Base-by-base conservation (phyloP, 2,797 vertebrate genomes). In the Ctenopoma multispine region DNA sequence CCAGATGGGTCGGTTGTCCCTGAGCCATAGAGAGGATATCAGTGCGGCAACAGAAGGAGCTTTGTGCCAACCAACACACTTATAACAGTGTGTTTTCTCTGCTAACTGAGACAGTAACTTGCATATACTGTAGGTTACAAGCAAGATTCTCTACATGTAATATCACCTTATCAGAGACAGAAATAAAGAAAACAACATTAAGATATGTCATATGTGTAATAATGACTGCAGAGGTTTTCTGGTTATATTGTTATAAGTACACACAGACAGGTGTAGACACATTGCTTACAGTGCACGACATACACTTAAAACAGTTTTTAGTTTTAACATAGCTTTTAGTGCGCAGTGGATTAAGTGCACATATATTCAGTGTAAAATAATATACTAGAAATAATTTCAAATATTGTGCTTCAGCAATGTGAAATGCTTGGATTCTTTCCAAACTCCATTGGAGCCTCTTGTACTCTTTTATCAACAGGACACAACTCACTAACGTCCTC, bases 1-100 rank as follows among this genome's bases (percentile, higher is more conserved):
- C 72, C 81, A 89, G 79, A 86, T 83, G 84, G 84, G 50, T 67
- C 20, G 24, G 43, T 65, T 76, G 69, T 86, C 62, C 82, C 34
- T 3, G 12, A 83, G 82, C 75, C 73, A 79, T 63, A 36, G 64
- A 61, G 56, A 63, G 63, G 62, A 75, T 79, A 68, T 79, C 36
- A 62, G 59, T 38, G 11, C 23, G 41, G 49, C 75, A 56, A 66
- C 24, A 31, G 55, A 70, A 74, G 18, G 31, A 75, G 49, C 43
- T 55, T 59, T 5, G 10, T 13, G 18, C 75, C 70, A 78, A 50
- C 54, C 46, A 29, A 43, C 36, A 43, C 17, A 21, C 18, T 75
- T 34, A 18, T 8, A 50, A 77, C 61, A 63, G 23, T 69, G 36
- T 63, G 53, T 69, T 34, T 56, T 63, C 53, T 79, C 23, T 51